Evolutionary conservation across 1,140 invertebrate genomes (phyloP), one percentile per base, ranked within the genome.

Genomic region (Trigoniulus corallinus): DNA sequence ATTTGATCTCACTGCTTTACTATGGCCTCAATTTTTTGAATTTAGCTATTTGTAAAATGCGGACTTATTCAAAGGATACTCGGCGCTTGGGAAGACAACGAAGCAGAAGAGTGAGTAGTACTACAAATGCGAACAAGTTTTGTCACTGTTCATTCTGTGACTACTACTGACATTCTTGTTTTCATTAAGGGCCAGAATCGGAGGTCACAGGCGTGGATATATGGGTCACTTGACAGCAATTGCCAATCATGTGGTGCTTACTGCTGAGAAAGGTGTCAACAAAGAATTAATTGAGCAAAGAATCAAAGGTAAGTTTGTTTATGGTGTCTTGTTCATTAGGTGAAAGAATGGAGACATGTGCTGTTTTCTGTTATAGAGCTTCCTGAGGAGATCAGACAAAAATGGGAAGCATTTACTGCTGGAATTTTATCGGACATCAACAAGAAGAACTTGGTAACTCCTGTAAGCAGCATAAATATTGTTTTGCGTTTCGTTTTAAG

Each of bases 181-280:
- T 46, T 44, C 53, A 56, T 53, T 15, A 47, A 71, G 69, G 56
- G 58, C 52, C 60, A 66, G 66, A 62, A 67, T 64, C 52, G 71
- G 69, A 55, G 67, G 70, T 53, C 67, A 70, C 52, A 64, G 79
- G 22, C 66, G 74, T 59, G 80, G 79, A 37, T 83, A 83, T 58
- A 83, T 83, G 79, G 82, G 82, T 44, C 82, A 85, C 65, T 63
- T 84, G 54, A 80, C 79, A 48, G 75, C 78, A 63, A 79, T 85
- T 50, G 74, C 77, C 20, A 82, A 81, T 66, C 69, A 74, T 55
- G 70, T 82, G 55, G 70, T 72, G 37, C 60, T 68, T 47, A 58
- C 61, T 56, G 51, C 60, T 42, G 68, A 69, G 57, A 67, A 64
- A 56, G 67, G 67, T 13, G 57, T 64, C 47, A 68, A 69, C 56